A percentile compares a stretch with the other conserved stretches of the same genome.
These are phyloP conservation scores for Crotalus viridis DNA, from an alignment of 2,113 vertebrate species.

Conservation along the genomic window DNA sequence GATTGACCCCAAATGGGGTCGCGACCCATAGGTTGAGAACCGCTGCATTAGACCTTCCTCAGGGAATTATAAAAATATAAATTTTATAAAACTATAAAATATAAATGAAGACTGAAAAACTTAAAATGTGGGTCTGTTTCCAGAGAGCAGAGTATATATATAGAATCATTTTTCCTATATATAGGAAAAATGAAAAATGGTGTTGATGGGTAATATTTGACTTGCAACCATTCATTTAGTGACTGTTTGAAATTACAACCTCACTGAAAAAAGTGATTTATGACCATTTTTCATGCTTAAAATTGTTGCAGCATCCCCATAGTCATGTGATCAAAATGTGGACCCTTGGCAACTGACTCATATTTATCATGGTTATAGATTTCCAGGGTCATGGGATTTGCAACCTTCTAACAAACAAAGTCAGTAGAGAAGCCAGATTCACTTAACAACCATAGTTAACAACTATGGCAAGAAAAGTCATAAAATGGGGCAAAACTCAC, in stretches of 20 bases:
- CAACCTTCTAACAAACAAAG: not conserved
- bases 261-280: not conserved
- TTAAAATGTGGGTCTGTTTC: too few species aligned
- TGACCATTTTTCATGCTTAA: not conserved
- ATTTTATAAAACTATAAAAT: not conserved
- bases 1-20: too few species aligned
- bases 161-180: too few species aligned
- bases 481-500: too few species aligned
- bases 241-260: not conserved
- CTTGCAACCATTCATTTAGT: not conserved
- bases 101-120: not conserved
- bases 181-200: not conserved
- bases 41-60: not conserved
- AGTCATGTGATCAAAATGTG: not conserved
- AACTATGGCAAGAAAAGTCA: too few species aligned
- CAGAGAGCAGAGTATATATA: too few species aligned
- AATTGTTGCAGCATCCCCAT: not conserved
- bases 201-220: not conserved
- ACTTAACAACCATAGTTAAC: not conserved
- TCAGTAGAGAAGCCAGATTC: not conserved
- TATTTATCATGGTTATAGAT: not conserved
- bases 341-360: not conserved
- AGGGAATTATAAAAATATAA: not conserved
- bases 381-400: not conserved
- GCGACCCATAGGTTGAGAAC: too few species aligned